Percentiles rank a stretch among this genome's conserved stretches.
These are phyloP conservation scores for Scolanthus callimorphus DNA, from an alignment of 92 coral and sea anemone species.

Conservation along the genomic window DNA sequence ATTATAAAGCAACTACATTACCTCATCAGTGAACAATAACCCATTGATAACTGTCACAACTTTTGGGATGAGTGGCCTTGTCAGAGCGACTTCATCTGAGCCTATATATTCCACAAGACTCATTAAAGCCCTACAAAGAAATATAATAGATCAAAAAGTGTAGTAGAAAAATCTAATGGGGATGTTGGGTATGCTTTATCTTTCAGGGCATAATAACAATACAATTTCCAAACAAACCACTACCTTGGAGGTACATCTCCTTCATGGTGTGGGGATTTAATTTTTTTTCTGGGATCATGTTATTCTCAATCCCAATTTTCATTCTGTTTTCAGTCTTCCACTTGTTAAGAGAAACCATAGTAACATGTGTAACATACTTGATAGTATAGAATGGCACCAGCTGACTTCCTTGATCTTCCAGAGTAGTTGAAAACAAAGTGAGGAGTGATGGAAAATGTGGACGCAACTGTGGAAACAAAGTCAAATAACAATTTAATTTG, in stretches of 20 bases:
- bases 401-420: conserved; percentile 82
- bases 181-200: no score
- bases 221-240: no score
- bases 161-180: no score
- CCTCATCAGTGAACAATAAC: conserved; percentile 79
- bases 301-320: no score
- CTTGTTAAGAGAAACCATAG: no score
- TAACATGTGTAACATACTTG: conserved; percentile 50
- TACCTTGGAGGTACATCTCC: no score
- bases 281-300: no score
- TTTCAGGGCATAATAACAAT: no score
- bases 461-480: conserved; percentile 42
- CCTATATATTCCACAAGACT: conserved; percentile 81
- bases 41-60: conserved; percentile 64
- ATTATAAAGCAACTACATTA: no score
- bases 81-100: conserved; percentile 79
- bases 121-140: conserved; percentile 82
- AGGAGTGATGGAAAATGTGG: conserved; percentile 90
- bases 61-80: conserved; percentile 94
- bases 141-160: no score
- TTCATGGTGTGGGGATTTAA: no score
- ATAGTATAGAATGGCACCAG: conserved; percentile 85
- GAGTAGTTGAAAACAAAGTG: conserved; percentile 75
- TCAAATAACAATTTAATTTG: not conserved
- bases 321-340: no score